phyloP scores from a whole-genome alignment of 1,140 invertebrate genomes.

The Scylla paramamosain region DNA sequence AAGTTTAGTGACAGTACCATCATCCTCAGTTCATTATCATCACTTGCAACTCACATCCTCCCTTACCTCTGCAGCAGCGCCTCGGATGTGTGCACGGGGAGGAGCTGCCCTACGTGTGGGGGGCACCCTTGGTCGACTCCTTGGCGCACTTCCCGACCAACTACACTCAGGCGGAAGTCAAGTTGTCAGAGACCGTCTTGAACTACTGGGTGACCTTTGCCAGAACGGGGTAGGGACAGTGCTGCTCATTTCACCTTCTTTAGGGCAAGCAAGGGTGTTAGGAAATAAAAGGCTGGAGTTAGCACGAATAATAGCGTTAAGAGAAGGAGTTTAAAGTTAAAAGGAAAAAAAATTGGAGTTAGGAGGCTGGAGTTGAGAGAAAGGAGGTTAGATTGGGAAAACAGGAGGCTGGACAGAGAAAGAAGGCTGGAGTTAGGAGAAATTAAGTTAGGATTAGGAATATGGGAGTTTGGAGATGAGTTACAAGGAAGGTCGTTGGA shows the following conservation, averaged over 20 bases:
- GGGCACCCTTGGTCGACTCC: slow-evolving; percentile 85
- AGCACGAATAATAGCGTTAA: too few species aligned
- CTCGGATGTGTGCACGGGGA: slow-evolving; percentile 83
- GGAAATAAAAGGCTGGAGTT: too few species aligned
- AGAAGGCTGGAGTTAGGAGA: too few species aligned
- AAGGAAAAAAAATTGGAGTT: too few species aligned
- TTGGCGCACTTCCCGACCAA: slow-evolving; percentile 87
- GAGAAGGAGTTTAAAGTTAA: too few species aligned
- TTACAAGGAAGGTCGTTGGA: too few species aligned
- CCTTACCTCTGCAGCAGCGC: slow-evolving; percentile 73
- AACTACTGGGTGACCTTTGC: slow-evolving; percentile 98
- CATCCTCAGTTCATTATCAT: neutral
- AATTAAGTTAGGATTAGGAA: too few species aligned
- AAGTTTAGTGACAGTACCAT: too few species aligned
- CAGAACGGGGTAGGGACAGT: slow-evolving; percentile 92
- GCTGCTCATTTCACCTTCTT: neutral
- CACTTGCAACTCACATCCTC: neutral
- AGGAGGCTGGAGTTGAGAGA: too few species aligned
- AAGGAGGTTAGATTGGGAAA: too few species aligned
- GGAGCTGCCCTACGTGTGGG: slow-evolving; percentile 84
- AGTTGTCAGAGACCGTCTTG: slow-evolving; percentile 95
- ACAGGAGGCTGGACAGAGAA: too few species aligned
- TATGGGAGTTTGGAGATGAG: too few species aligned
- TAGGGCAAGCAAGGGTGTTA: neutral
- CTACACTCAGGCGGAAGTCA: slow-evolving; percentile 93